Evolutionary conservation across 2,797 vertebrate genomes (phyloP), one percentile per base, ranked within the genome.

Genomic region (Danio jaintianensis): DNA sequence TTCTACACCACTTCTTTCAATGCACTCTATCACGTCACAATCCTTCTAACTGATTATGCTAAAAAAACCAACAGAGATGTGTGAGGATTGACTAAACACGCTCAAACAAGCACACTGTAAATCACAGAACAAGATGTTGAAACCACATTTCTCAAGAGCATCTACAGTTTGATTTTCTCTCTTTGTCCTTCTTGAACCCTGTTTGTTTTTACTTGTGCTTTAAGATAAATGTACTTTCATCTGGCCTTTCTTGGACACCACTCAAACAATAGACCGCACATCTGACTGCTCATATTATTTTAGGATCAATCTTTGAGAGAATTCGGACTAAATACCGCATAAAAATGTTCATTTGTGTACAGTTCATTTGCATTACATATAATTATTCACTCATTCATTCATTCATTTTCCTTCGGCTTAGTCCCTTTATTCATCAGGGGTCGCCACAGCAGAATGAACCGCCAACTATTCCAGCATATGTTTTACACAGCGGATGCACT

Each of bases 91-190:
- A 63, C n/a, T 20, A 20, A 72, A 75, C 61, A 64, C 13, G 72
- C 47, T 75, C 73, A 63, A 75, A 75, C 73, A 75, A 63, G 73
- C 36, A 53, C 38, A 63, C 12, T 62, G 13, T 58, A 58, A 29
- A n/a, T 61, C 48, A 76, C 20, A 76, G 50, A 76, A 75, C 61
- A 50, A 13, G n/a, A 75, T 64, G 73, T 63, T 53, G 59, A 53
- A 75, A 75, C n/a, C 47, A 56, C 16, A 1, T 67, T 77, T 56
- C 75, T 56, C 62, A 77, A 55, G 40, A 67, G 20, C 59, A 29
- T 63, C 4, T 18, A 64, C 48, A 47, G n/a, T 70, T 55, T 12
- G 7, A 40, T 38, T 38, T 20, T 53, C 36, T 7, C 38, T 12
- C 22, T 38, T 61, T 29, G 12, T 9, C n/a, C 16, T 9, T n/a